Percentiles rank a stretch among this genome's conserved stretches.
These are phyloP conservation scores for Malthinus seriepunctatus DNA, from an alignment of 2,888 invertebrate genomes.

Conservation along the genomic window DNA sequence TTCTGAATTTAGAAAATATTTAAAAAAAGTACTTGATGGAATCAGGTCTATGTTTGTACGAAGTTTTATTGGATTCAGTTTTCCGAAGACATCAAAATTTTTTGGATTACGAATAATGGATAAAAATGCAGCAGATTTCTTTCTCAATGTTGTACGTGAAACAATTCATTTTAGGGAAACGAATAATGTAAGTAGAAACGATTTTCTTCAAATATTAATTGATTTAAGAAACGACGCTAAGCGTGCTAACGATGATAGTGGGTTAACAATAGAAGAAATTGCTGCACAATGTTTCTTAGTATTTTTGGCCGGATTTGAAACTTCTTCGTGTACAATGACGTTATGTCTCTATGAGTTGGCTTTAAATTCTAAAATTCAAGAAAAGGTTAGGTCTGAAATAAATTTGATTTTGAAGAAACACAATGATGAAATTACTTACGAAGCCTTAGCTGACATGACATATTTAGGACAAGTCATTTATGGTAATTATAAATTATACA, in stretches of 20 bases:
- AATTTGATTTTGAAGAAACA: constrained; percentile 39
- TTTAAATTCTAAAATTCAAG: constrained; percentile 50
- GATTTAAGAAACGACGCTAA: constrained; percentile 31
- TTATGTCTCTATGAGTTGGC: constrained; percentile 53
- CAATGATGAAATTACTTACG: constrained; percentile 49
- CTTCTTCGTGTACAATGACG: constrained; percentile 53
- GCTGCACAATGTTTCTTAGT: constrained; percentile 54
- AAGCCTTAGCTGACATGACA: constrained; percentile 52
- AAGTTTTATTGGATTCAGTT: background rate
- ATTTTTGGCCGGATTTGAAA: constrained; percentile 57
- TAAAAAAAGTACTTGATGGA: constrained; percentile 1
- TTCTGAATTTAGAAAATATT: constrained; percentile 44
- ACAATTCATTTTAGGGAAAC: background rate
- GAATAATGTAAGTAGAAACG: constrained; percentile 37
- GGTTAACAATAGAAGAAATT: constrained; percentile 38
- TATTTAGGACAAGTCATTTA: constrained; percentile 54
- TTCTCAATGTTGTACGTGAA: background rate
- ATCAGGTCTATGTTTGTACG: background rate
- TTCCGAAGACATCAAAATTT: background rate
- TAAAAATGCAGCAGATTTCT: background rate
- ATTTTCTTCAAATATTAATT: constrained; percentile 51
- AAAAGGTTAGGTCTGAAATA: constrained; percentile 53
- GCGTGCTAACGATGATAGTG: constrained; percentile 3
- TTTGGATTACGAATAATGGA: background rate
- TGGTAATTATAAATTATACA: constrained; percentile 30